These are phyloP conservation scores for Alcis repandata DNA, from an alignment of 2,888 invertebrate genomes.

Conservation along the genomic window DNA sequence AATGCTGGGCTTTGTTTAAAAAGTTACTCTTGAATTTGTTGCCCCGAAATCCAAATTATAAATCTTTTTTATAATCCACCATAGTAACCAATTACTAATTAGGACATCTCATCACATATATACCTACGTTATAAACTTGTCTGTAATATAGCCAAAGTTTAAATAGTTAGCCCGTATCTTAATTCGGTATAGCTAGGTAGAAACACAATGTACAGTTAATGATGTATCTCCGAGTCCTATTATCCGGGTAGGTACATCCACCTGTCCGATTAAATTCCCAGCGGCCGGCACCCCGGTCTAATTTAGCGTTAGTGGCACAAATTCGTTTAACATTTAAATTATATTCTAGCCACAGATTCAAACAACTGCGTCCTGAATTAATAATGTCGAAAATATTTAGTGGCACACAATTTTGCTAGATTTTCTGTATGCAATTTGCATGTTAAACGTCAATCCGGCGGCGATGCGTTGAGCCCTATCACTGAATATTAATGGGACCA, in stretches of 20 bases:
- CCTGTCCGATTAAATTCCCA: conserved; percentile 75
- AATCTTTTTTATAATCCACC: neutral
- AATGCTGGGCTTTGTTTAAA: conserved; percentile 32
- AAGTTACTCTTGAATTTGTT: neutral
- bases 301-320: conserved; percentile 79
- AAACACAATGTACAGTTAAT: conserved; percentile 2
- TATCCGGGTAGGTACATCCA: conserved; percentile 52
- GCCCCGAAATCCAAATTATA: too few species aligned
- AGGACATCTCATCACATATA: too few species aligned
- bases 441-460: conserved; percentile 84
- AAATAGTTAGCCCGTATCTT: too few species aligned
- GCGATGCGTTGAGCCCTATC: conserved; percentile 83
- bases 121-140: too few species aligned
- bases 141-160: too few species aligned
- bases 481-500: conserved; percentile 84
- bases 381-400: conserved; percentile 84
- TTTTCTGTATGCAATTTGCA: conserved; percentile 86
- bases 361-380: conserved; percentile 82
- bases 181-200: neutral
- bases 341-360: conserved; percentile 80
- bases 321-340: conserved; percentile 85
- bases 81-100: too few species aligned
- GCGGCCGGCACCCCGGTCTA: conserved; percentile 68
- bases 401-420: conserved; percentile 83
- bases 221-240: conserved; percentile 15